Evolutionary conservation across 2,797 vertebrate genomes (phyloP).

Genomic region (Catamblyrhynchus diadema): DNA sequence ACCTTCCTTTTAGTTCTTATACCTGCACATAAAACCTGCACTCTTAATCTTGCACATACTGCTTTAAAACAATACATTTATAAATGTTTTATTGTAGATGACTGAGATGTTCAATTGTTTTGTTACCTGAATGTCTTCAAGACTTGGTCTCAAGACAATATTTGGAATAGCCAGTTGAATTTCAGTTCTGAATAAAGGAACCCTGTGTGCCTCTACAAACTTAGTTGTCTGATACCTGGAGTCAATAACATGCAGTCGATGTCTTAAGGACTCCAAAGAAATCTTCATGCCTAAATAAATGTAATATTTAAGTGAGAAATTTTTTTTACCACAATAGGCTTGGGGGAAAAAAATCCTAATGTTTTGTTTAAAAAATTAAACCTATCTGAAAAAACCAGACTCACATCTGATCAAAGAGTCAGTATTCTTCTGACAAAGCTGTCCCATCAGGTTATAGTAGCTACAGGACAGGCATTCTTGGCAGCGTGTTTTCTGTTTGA

Average conservation of each 20-base stretch:
- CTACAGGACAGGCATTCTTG: slow-evolving; percentile 79
- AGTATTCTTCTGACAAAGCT: slow-evolving; percentile 82
- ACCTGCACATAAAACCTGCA: background rate
- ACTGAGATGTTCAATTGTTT: background rate
- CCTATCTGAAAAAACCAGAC: background rate
- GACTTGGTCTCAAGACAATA: slow-evolving; percentile 79
- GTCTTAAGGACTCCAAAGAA: slow-evolving; percentile 79
- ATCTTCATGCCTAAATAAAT: slow-evolving; percentile 74
- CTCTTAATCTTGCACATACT: background rate
- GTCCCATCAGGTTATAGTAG: slow-evolving; percentile 81
- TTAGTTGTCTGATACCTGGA: slow-evolving; percentile 56
- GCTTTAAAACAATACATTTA: background rate
- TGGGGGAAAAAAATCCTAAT: background rate
- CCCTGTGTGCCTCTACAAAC: background rate
- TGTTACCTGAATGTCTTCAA: slow-evolving; percentile 84
- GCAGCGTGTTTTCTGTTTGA: slow-evolving; percentile 82
- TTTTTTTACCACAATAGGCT: background rate
- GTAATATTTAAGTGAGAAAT: background rate
- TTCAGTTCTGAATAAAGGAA: slow-evolving; percentile 78
- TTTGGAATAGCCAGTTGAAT: slow-evolving; percentile 82
- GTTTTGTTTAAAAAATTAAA: background rate
- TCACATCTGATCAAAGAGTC: slow-evolving; percentile 82
- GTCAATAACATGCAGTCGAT: slow-evolving; percentile 65
- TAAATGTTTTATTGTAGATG: background rate
- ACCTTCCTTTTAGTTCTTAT: background rate